phyloP scores from a whole-genome alignment of 1,140 invertebrate species.

The Calephelis nemesis region DNA sequence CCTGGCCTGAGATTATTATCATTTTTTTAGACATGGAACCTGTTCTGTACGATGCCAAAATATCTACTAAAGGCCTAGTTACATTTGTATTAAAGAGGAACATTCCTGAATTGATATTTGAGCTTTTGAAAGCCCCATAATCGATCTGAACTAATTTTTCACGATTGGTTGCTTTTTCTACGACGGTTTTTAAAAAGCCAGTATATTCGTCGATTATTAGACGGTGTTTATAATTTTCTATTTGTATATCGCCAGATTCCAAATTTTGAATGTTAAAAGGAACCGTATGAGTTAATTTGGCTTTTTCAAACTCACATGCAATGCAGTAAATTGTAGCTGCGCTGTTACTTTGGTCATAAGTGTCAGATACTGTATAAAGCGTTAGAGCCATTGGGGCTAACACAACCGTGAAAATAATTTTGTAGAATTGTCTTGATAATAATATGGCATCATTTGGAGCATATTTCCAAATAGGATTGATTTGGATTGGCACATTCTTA shows the following conservation, averaged over 20 bases:
- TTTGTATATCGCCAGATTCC: constrained; percentile 84
- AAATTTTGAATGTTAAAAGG: constrained; percentile 81
- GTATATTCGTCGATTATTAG: constrained; percentile 85
- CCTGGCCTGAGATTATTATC: constrained; percentile 85
- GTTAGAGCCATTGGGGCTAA: constrained; percentile 86
- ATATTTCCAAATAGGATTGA: constrained; percentile 87
- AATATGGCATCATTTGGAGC: constrained; percentile 54
- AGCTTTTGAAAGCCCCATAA: constrained; percentile 58
- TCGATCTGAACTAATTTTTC: constrained; percentile 47
- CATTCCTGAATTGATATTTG: constrained; percentile 53
- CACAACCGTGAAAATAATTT: constrained; percentile 85
- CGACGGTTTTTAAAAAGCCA: constrained; percentile 82
- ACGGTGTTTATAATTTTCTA: constrained; percentile 86
- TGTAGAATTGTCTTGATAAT: constrained; percentile 82
- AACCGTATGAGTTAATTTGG: constrained; percentile 41
- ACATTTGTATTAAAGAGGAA: constrained; percentile 61
- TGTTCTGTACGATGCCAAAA: constrained; percentile 44
- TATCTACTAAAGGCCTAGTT: constrained; percentile 50
- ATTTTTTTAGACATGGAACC: constrained; percentile 79
- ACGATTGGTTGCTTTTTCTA: constrained; percentile 51
- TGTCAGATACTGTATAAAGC: constrained; percentile 80
- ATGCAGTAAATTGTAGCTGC: constrained; percentile 83
- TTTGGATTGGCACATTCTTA: constrained; percentile 82
- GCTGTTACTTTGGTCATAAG: constrained; percentile 51
- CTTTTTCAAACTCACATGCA: constrained; percentile 72